A percentile compares a stretch with the other conserved stretches of the same genome.
Evolutionary conservation across 2,888 invertebrate species (phyloP).

Genomic region (Drosophila longiperda): DNA sequence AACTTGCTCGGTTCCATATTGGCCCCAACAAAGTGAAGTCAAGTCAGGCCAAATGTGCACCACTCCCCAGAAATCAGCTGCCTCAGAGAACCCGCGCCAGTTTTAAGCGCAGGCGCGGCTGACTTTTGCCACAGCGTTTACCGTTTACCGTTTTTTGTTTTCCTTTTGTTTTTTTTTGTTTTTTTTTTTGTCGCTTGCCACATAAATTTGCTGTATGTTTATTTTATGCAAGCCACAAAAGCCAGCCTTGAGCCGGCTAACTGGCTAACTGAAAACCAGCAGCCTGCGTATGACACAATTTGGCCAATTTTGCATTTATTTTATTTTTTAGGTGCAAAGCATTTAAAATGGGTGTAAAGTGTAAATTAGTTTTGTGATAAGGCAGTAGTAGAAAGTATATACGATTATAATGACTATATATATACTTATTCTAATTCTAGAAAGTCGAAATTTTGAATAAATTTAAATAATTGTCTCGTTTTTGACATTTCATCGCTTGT

Average conservation of each 20-base stretch:
- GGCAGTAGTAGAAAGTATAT: neutral
- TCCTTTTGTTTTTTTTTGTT: neutral
- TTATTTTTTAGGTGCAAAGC: slow-evolving; percentile 4
- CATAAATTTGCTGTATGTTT: slow-evolving; percentile 61
- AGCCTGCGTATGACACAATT: slow-evolving; percentile 44
- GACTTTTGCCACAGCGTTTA: slow-evolving; percentile 53
- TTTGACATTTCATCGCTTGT: too few relatives aligned
- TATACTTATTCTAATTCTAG: neutral
- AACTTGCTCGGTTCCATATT: slow-evolving; percentile 36
- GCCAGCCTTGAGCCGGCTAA: slow-evolving; percentile 58
- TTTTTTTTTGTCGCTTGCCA: slow-evolving; percentile 54
- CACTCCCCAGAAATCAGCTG: slow-evolving; percentile 64
- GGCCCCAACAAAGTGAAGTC: slow-evolving; percentile 6
- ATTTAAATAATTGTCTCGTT: too few relatives aligned
- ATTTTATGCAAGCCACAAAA: slow-evolving; percentile 49
- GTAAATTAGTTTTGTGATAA: neutral
- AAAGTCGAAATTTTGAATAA: neutral
- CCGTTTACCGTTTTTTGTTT: slow-evolving; percentile 55
- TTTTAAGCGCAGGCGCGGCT: slow-evolving; percentile 70
- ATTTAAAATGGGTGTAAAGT: neutral
- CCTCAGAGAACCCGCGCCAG: slow-evolving; percentile 32
- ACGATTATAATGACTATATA: too few relatives aligned
- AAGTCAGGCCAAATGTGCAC: slow-evolving; percentile 40
- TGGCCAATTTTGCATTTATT: slow-evolving; percentile 27
- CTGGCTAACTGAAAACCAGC: slow-evolving; percentile 11